A percentile compares a stretch with the other conserved stretches of the same genome.
Conservation (phyloP, 2,113 vertebrate genomes). For the Philantomba maxwellii region DNA sequence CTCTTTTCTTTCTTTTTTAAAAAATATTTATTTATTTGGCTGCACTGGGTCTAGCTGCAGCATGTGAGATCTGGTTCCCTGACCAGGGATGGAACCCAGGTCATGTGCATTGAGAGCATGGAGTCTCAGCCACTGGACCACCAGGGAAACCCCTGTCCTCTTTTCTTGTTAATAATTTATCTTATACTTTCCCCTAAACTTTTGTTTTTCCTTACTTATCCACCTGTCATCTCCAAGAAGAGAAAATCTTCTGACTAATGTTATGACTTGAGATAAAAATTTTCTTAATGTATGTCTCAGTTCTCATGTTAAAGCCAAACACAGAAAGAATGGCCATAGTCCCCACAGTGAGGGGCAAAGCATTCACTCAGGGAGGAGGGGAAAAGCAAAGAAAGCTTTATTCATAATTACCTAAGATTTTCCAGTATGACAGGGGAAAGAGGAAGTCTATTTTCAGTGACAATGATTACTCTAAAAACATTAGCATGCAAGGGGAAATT, state of each 20-base stretch:
- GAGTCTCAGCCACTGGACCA: neutral
- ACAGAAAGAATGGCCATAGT: neutral
- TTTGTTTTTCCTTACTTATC: neutral
- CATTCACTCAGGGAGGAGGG: neutral
- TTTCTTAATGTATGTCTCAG: neutral
- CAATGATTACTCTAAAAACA: slow-evolving; percentile 63
- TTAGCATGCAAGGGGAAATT: slow-evolving; percentile 53
- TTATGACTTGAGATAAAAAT: slow-evolving; percentile 10
- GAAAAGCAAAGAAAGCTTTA: slow-evolving; percentile 14
- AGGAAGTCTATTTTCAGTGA: slow-evolving; percentile 71
- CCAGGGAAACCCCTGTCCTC: neutral
- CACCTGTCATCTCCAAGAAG: neutral
- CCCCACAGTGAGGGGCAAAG: neutral
- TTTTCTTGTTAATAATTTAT: neutral
- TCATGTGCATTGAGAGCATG: neutral
- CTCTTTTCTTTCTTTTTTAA: neutral
- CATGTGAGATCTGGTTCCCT: neutral
- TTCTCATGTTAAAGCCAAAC: neutral
- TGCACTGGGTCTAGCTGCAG: neutral
- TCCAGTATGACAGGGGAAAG: slow-evolving; percentile 59
- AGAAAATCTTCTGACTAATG: slow-evolving; percentile 14
- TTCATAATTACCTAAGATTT: slow-evolving; percentile 63
- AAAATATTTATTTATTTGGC: neutral
- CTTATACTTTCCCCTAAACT: neutral
- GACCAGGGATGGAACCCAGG: neutral